A percentile compares a stretch with the other conserved stretches of the same genome.
Evolutionary conservation across 23 tunicate species (phyloP).

Genomic region (Diplosoma virens): DNA sequence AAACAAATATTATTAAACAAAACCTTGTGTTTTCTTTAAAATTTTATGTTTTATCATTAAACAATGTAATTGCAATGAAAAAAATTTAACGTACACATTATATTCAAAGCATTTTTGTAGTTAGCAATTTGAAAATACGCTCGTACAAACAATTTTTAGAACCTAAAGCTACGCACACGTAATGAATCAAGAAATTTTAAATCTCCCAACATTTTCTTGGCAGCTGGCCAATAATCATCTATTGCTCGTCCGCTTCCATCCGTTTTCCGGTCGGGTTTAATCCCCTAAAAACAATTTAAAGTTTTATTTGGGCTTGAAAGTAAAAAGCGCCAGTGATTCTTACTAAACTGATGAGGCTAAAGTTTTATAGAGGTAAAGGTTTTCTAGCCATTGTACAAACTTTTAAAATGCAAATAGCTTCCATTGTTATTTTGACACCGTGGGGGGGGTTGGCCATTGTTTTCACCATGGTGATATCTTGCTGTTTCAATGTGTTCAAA

Average conservation of each 20-base stretch:
- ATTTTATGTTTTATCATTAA: too few species aligned
- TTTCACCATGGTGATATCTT: conserved; percentile 80
- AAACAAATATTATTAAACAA: too few species aligned
- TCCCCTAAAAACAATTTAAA: conserved; percentile 37
- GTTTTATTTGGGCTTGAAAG: neutral
- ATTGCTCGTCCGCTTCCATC: conserved; percentile 73
- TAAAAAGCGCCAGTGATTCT: neutral
- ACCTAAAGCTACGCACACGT: conserved; percentile 45
- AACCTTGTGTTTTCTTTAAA: too few species aligned
- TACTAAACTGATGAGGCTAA: too few species aligned
- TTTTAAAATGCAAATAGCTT: conserved; percentile 83
- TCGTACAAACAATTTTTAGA: too few species aligned
- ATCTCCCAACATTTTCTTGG: conserved; percentile 86
- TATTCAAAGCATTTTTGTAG: too few species aligned
- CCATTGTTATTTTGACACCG: conserved; percentile 88
- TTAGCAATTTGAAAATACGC: too few species aligned
- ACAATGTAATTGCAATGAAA: too few species aligned
- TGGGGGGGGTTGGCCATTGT: conserved; percentile 84
- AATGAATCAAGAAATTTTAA: conserved; percentile 75
- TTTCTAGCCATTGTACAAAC: conserved; percentile 11
- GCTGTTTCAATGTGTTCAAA: conserved; percentile 71
- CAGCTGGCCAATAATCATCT: conserved; percentile 94
- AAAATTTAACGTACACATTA: too few species aligned
- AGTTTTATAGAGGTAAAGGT: neutral
- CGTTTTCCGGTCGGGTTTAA: conserved; percentile 81